Base-by-base conservation (phyloP, 2,113 vertebrate genomes). In the Dasyornis broadbenti region DNA sequence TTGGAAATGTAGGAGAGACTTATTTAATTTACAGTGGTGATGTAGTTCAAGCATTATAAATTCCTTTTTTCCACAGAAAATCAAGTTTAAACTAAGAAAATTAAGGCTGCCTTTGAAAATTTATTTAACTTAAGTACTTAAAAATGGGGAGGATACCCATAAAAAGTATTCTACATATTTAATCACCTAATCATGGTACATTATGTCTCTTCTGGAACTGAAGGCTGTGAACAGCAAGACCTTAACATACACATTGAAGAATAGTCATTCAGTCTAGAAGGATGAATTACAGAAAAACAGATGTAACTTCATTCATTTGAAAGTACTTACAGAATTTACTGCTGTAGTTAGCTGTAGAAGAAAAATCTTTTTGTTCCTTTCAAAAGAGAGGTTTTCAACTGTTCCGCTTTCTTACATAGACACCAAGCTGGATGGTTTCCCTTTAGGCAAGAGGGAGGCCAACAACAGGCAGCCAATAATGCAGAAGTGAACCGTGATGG, bases 351-450 rank as follows among this genome's bases (percentile, higher is more conserved):
- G 40, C 40, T 92, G 47, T 79, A 71, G 59, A 37, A 80, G 59
- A 44, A 90, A 52, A 85, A 22, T 13, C 0, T 37, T 56, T 22
- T 33, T 49, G 15, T 83, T 90, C 19, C 15, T 88, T 92, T 86
- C 47, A 19, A 49, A 91, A 69, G 75, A 88, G 65, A 73, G 27
- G 20, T 60, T 91, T 63, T 94, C 75, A 94, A 30, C 70, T 96
- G 64, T 96, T 94, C 82, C 8, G 0, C 94, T 96, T 86, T 94
- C 56, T 95, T 86, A 86, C n/a, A 21, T 69, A 99, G 99, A 94
- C 99, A 99, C 92, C 99, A 99, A 95, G 99, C 99, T 50, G 99
- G 99, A 90, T 99, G 99, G 99, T 99, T 99, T 92, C 99, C 99
- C 60, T 99, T 99, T 82, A 98, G 99, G 94, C 98, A 98, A 94